A percentile compares a stretch with the other conserved stretches of the same genome.
phyloP scores from a whole-genome alignment of 2,888 invertebrate genomes.

The Spisula solida region DNA sequence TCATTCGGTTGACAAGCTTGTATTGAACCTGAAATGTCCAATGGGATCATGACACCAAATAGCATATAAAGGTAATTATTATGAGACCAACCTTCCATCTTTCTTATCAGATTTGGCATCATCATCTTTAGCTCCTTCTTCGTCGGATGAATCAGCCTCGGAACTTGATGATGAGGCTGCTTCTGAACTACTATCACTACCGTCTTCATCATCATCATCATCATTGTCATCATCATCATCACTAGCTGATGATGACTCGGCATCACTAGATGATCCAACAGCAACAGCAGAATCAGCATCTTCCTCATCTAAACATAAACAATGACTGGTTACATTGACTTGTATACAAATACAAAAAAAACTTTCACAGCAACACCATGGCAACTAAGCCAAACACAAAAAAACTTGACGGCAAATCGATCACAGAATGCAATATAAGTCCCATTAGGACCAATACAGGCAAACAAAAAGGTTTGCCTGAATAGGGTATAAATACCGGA shows the following conservation, averaged over 20 bases:
- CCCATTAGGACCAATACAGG: too few species aligned
- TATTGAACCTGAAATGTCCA: too few species aligned
- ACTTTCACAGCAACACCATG: too few species aligned
- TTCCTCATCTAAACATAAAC: slow-evolving; percentile 17
- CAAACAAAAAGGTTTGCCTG: too few species aligned
- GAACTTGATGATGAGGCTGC: slow-evolving; percentile 66
- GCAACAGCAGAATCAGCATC: slow-evolving; percentile 45
- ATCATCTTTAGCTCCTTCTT: slow-evolving; percentile 60
- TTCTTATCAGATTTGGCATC: slow-evolving; percentile 46
- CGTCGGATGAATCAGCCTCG: slow-evolving; percentile 67
- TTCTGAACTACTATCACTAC: slow-evolving; percentile 60
- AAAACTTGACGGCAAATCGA: too few species aligned
- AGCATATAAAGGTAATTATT: not conserved
- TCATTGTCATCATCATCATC: slow-evolving; percentile 67
- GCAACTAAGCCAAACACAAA: too few species aligned
- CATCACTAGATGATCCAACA: slow-evolving; percentile 65
- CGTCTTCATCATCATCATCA: slow-evolving; percentile 67
- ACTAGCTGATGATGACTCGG: slow-evolving; percentile 57
- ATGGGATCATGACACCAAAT: too few species aligned
- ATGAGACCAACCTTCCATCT: slow-evolving; percentile 46
- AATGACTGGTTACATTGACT: not conserved
- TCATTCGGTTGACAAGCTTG: too few species aligned
- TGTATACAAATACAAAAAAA: too few species aligned
- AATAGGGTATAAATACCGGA: too few species aligned
- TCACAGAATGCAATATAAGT: too few species aligned